Evolutionary conservation across 2,113 vertebrate genomes (phyloP).

Genomic region (Poecile atricapillus): DNA sequence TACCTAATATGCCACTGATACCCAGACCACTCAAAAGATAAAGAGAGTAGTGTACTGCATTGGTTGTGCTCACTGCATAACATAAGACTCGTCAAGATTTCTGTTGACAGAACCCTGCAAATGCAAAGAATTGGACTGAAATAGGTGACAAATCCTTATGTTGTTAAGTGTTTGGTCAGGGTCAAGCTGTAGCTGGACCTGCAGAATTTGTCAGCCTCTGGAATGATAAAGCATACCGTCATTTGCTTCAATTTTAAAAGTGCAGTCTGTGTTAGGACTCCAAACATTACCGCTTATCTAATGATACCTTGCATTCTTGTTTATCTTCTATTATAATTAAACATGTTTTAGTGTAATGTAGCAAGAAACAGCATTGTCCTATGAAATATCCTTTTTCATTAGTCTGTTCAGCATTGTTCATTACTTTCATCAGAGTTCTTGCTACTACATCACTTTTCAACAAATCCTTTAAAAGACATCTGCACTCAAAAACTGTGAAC

Average conservation of each 20-base stretch:
- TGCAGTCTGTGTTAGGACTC: neutral
- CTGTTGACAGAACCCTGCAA: neutral
- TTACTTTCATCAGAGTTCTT: neutral
- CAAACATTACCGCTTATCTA: neutral
- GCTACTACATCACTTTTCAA: neutral
- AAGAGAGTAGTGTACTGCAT: accelerated
- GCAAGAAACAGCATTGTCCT: neutral
- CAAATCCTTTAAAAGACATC: neutral
- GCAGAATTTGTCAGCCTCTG: neutral
- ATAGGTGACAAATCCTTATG: neutral
- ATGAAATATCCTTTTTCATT: neutral
- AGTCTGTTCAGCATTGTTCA: neutral
- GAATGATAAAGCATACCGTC: neutral
- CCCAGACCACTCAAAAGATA: neutral
- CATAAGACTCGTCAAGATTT: neutral
- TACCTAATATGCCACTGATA: neutral
- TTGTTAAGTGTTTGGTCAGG: neutral
- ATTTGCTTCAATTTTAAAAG: neutral
- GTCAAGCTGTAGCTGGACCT: neutral
- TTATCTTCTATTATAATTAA: neutral
- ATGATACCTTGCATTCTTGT: neutral
- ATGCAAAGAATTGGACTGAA: neutral
- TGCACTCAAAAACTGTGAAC: neutral
- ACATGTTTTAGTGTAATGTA: neutral
- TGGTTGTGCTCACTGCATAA: neutral